Evolutionary conservation across 2,113 vertebrate species (phyloP).

Genomic region (Poeciliopsis occidentalis): DNA sequence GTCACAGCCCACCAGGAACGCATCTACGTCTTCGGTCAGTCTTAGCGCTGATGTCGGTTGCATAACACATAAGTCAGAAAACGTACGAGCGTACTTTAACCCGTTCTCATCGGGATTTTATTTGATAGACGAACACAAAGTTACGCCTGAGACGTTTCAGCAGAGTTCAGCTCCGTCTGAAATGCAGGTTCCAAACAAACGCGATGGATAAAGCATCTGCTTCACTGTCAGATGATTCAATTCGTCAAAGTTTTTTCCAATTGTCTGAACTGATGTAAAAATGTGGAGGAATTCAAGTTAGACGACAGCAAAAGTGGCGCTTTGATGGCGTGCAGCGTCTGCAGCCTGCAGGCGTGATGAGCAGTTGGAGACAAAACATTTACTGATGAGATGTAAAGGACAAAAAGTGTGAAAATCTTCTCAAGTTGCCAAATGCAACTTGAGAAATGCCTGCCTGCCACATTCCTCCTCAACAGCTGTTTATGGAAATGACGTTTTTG

Average conservation of each 20-base stretch:
- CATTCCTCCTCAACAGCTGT: not conserved
- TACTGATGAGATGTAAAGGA: not conserved
- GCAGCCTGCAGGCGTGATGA: not conserved
- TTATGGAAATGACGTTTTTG: not conserved
- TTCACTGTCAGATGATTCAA: not conserved
- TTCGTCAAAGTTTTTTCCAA: not conserved
- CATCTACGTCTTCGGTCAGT: slow-evolving; percentile 82
- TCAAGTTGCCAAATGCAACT: not conserved
- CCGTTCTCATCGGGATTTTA: no score
- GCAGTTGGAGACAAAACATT: not conserved
- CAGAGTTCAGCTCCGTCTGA: not conserved
- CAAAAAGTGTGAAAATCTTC: not conserved
- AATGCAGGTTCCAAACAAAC: not conserved
- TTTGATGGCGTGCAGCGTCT: not conserved
- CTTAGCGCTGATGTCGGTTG: not conserved
- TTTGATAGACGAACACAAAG: no score
- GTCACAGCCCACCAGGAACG: slow-evolving; percentile 75
- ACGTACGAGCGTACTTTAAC: not conserved
- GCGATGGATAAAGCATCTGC: not conserved
- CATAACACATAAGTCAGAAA: not conserved
- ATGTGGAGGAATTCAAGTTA: no score
- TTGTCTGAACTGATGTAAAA: not conserved
- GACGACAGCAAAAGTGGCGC: not conserved
- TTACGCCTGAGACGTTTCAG: not conserved
- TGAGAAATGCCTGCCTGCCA: not conserved